phyloP scores from a whole-genome alignment of 1,140 invertebrate species.

The Drosophila yakuba region DNA sequence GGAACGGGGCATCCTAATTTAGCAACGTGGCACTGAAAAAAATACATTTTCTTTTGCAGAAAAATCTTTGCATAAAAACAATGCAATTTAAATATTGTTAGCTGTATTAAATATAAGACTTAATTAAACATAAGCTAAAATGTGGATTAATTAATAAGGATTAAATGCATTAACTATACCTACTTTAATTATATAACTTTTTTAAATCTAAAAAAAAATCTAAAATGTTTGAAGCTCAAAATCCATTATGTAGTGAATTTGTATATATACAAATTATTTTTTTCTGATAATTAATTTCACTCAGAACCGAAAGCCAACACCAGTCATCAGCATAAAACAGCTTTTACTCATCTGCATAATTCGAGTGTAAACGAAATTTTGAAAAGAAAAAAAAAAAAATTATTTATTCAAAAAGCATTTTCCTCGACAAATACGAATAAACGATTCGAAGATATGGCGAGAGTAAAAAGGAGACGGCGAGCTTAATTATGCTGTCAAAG shows the following conservation, averaged over 20 bases:
- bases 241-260: no score
- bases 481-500: slow-evolving; percentile 81
- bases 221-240: no score
- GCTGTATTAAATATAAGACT: no score
- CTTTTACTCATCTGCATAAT: slow-evolving; percentile 78
- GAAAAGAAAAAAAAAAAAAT: slow-evolving; percentile 20
- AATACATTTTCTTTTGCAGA: slow-evolving; percentile 3
- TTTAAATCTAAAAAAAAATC: no score
- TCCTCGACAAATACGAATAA: slow-evolving; percentile 57
- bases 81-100: no score
- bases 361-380: slow-evolving; percentile 27
- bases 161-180: no score
- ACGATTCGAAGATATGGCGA: slow-evolving; percentile 17
- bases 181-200: no score
- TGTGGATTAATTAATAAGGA: no score
- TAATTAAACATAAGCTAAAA: no score
- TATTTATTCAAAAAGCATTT: slow-evolving; percentile 66
- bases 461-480: slow-evolving; percentile 40
- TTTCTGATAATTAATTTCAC: background rate
- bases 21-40: slow-evolving; percentile 59
- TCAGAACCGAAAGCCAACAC: background rate
- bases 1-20: slow-evolving; percentile 35
- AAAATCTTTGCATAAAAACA: background rate
- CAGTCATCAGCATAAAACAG: slow-evolving; percentile 20
- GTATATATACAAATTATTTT: background rate